Percentiles rank a stretch among this genome's conserved stretches.
Conservation (phyloP, 2,888 invertebrate genomes). For the Incurvaria masculella region DNA sequence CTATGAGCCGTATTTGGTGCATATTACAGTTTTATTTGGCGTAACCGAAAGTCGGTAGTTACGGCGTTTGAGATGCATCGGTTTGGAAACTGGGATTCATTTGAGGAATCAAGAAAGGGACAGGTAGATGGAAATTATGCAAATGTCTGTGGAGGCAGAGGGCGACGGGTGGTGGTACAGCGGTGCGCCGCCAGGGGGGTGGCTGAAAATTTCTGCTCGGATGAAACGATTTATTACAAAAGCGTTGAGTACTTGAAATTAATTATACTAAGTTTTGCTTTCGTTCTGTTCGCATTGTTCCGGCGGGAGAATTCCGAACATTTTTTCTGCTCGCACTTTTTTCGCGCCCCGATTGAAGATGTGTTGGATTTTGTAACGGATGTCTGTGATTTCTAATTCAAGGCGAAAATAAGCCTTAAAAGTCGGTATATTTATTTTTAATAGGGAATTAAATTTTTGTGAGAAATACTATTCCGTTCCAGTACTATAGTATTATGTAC, state of each 20-base stretch:
- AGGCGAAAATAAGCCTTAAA: too few species aligned
- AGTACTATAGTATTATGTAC: too few species aligned
- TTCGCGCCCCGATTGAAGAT: conserved; percentile 7
- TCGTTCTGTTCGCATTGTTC: conserved; percentile 30
- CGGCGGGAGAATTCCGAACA: conserved; percentile 22
- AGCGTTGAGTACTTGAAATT: conserved; percentile 55
- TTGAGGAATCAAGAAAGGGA: conserved; percentile 48
- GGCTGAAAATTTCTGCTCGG: conserved; percentile 48
- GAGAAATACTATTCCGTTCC: too few species aligned
- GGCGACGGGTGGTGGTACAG: conserved; percentile 24
- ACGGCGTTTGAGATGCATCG: background rate
- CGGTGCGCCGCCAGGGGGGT: conserved; percentile 30
- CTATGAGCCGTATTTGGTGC: too few species aligned
- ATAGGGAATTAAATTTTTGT: too few species aligned
- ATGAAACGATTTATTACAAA: conserved; percentile 57
- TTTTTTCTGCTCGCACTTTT: conserved; percentile 23
- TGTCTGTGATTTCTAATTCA: conserved; percentile 21
- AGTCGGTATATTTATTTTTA: too few species aligned
- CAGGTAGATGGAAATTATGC: conserved; percentile 47
- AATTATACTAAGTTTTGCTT: conserved; percentile 46
- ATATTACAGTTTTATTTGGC: too few species aligned
- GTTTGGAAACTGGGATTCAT: conserved; percentile 49
- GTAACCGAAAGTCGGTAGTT: too few species aligned
- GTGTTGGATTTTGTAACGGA: conserved; percentile 23
- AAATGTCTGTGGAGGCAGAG: conserved; percentile 32